Conservation (phyloP, 2,888 invertebrate genomes). For the Tineola bisselliella region DNA sequence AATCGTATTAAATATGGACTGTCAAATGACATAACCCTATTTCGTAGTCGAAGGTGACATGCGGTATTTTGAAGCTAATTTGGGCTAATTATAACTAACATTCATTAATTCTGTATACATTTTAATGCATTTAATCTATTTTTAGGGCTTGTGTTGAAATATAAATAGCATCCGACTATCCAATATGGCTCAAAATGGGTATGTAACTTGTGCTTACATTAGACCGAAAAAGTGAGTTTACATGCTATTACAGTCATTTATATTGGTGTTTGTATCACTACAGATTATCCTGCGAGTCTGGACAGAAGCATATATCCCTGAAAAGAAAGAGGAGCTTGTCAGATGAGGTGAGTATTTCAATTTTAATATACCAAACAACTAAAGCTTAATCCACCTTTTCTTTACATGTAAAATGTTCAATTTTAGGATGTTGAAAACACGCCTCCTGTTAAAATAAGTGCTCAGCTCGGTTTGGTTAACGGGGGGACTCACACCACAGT, state of each 20-base stretch:
- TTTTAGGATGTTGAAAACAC: slow-evolving; percentile 54
- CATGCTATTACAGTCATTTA: not conserved
- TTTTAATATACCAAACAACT: not conserved
- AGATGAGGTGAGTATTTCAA: slow-evolving; percentile 46
- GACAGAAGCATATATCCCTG: slow-evolving; percentile 43
- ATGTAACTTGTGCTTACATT: slow-evolving; percentile 31
- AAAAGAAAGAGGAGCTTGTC: slow-evolving; percentile 57
- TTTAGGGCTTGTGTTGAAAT: not conserved
- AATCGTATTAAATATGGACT: not conserved
- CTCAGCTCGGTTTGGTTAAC: slow-evolving; percentile 32
- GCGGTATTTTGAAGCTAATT: slow-evolving; percentile 54
- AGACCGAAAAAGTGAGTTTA: not conserved
- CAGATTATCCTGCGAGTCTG: slow-evolving; percentile 44
- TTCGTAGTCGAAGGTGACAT: slow-evolving; percentile 60
- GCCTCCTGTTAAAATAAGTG: slow-evolving; percentile 48
- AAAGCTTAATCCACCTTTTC: not conserved
- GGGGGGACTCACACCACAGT: slow-evolving; percentile 51
- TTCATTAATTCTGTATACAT: slow-evolving; percentile 1
- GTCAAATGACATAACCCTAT: slow-evolving; percentile 64
- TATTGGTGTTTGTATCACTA: not conserved
- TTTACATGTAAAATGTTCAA: not conserved
- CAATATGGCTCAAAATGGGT: slow-evolving; percentile 60
- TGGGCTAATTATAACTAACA: slow-evolving; percentile 16
- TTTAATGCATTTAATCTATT: not conserved
- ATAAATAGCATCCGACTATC: slow-evolving; percentile 17